Percentiles rank a stretch among this genome's conserved stretches.
phyloP scores from a whole-genome alignment of 2,113 vertebrate genomes.

The Accipiter virgatus region DNA sequence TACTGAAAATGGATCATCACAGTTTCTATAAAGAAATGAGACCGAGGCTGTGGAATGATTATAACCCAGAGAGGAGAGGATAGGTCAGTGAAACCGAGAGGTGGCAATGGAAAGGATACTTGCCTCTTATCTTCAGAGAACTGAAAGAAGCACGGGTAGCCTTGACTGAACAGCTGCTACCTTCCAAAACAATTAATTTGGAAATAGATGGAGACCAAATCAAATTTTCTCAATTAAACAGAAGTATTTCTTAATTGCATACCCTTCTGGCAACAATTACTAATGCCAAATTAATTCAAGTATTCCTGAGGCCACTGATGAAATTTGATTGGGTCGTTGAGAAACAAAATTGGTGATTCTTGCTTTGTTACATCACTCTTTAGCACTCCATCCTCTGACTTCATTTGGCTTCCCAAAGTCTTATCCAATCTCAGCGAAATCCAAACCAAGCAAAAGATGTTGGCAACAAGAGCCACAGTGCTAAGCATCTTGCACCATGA shows the following conservation, averaged over 20 bases:
- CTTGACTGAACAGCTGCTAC: neutral
- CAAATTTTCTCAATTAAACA: conserved; percentile 1
- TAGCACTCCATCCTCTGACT: neutral
- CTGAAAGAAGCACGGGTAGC: neutral
- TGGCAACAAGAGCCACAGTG: neutral
- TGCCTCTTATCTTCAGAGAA: neutral
- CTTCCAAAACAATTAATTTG: neutral
- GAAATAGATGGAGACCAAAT: neutral
- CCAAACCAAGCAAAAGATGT: neutral
- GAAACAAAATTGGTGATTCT: neutral
- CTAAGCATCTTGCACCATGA: neutral
- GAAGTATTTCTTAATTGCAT: conserved; percentile 9
- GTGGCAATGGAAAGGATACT: neutral
- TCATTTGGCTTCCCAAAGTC: neutral
- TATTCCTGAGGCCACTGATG: neutral
- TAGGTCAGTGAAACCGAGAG: neutral
- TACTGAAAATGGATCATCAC: neutral
- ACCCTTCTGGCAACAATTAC: conserved; percentile 1
- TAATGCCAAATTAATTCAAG: neutral
- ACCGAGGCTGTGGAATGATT: neutral
- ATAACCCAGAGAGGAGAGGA: neutral
- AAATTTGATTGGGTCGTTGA: neutral
- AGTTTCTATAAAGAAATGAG: neutral
- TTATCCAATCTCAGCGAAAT: neutral
- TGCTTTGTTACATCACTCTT: neutral